A percentile compares a stretch with the other conserved stretches of the same genome.
These are phyloP conservation scores for Phymorhynchus buccinoides DNA, from an alignment of 1,140 invertebrate species.

Conservation along the genomic window DNA sequence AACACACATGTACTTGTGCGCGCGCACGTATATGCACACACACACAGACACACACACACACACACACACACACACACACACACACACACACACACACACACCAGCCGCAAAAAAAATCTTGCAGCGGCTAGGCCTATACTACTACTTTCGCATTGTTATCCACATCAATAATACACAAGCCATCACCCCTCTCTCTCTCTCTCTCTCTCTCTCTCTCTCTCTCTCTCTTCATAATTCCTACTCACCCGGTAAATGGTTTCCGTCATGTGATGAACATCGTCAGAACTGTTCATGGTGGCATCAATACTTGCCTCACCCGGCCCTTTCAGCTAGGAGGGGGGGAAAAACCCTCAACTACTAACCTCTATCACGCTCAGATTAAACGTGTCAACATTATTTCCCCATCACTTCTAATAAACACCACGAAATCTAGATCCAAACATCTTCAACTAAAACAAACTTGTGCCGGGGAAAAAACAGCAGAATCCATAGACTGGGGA, in stretches of 20 bases:
- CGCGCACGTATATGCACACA: too few relatives aligned
- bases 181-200: too few relatives aligned
- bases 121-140: not conserved
- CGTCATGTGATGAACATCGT: conserved; percentile 51
- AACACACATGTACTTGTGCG: too few relatives aligned
- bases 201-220: too few relatives aligned
- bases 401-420: too few relatives aligned
- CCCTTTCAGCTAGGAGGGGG: not conserved
- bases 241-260: conserved; percentile 53
- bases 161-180: too few relatives aligned
- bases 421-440: not conserved
- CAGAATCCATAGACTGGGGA: not conserved
- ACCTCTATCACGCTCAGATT: not conserved
- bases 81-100: not conserved
- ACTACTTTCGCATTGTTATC: not conserved
- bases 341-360: not conserved
- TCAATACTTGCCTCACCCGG: not conserved
- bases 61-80: not conserved
- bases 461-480: not conserved
- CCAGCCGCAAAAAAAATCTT: not conserved
- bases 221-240: not conserved
- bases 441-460: not conserved
- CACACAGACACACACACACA: not conserved
- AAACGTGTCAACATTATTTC: not conserved
- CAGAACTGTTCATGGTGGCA: conserved; percentile 51